Percentiles rank a stretch among this genome's conserved stretches.
These are phyloP conservation scores for Rynchops niger DNA, from an alignment of 2,113 vertebrate genomes.

Conservation along the genomic window DNA sequence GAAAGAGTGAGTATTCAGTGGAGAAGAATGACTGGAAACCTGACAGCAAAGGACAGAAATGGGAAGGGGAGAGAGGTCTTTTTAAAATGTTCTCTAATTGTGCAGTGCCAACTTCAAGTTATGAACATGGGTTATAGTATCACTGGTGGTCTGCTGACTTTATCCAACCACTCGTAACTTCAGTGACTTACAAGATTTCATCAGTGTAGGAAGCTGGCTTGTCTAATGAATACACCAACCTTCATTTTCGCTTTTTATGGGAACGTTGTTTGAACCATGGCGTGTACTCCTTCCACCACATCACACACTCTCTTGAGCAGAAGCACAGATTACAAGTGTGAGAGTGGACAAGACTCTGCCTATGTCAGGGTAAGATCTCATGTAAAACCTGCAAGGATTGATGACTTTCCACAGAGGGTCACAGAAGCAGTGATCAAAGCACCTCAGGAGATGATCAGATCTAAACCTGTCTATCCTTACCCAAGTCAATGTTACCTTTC, in stretches of 20 bases:
- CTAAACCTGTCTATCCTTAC: not conserved
- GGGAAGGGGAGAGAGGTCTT: constrained; percentile 19
- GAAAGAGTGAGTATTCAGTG: constrained; percentile 53
- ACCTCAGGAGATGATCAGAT: not conserved
- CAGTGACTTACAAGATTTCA: not conserved
- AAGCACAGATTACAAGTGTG: not conserved
- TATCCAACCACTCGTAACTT: not conserved
- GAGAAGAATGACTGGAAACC: constrained; percentile 55
- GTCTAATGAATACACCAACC: not conserved
- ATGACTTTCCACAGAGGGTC: not conserved
- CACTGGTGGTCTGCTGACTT: not conserved
- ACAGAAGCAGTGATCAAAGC: not conserved
- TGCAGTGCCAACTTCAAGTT: not conserved
- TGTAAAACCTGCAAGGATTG: not conserved
- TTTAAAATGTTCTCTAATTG: constrained; percentile 53
- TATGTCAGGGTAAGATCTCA: not conserved
- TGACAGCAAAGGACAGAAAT: constrained; percentile 57
- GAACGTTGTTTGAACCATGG: not conserved
- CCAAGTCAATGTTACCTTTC: not conserved
- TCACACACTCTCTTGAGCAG: not conserved
- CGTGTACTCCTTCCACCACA: not conserved
- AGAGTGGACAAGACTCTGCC: not conserved
- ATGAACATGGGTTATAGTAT: constrained; percentile 26
- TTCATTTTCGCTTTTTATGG: not conserved
- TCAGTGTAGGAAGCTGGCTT: not conserved